Evolutionary conservation across 2,888 invertebrate genomes (phyloP).

Genomic region (Sminthurides aquaticus): DNA sequence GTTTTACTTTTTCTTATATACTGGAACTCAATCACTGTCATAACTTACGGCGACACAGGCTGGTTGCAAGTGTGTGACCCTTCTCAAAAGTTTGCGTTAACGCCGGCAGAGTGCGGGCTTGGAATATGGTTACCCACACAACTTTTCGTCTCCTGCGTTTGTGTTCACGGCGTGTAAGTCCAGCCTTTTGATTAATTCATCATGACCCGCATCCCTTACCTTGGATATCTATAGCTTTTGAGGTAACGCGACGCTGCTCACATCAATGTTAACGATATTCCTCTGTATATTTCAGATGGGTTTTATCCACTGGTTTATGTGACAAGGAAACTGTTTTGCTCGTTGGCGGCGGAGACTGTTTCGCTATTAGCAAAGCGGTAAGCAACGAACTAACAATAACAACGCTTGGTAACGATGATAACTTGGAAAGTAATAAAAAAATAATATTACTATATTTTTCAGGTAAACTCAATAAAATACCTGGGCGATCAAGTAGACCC

Average conservation of each 20-base stretch:
- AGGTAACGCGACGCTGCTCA: too few species aligned
- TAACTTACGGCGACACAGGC: not conserved
- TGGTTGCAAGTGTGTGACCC: not conserved
- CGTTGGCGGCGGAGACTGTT: not conserved
- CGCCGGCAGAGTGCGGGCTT: not conserved
- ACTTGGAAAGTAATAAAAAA: too few species aligned
- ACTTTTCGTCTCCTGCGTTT: not conserved
- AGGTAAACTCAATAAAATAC: not conserved
- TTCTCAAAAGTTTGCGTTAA: not conserved
- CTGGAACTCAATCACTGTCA: too few species aligned
- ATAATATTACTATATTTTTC: too few species aligned
- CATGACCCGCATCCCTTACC: not conserved
- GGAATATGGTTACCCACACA: not conserved
- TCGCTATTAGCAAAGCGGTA: not conserved
- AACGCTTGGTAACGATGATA: too few species aligned
- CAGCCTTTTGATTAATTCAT: too few species aligned
- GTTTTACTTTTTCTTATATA: too few species aligned
- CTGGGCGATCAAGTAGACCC: not conserved
- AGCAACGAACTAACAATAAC: too few species aligned
- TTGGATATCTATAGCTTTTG: not conserved
- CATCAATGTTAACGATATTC: too few species aligned
- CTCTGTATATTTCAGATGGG: not conserved
- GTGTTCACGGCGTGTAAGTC: not conserved
- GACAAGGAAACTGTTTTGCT: not conserved
- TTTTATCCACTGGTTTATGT: not conserved